Conservation (phyloP, 2,888 invertebrate species). For the Meganola albula region DNA sequence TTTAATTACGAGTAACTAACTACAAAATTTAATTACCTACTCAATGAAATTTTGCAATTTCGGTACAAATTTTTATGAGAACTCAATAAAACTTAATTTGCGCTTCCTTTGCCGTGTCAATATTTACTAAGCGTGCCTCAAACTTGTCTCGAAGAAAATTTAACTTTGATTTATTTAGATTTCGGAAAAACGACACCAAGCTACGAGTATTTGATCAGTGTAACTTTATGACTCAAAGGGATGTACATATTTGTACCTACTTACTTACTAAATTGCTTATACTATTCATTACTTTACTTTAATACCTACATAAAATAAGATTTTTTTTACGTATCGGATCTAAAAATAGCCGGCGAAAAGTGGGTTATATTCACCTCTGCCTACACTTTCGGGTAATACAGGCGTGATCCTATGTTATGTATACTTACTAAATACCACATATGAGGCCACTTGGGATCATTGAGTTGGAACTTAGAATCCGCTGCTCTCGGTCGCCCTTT, state of each 20-base stretch:
- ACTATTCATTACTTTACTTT: background rate
- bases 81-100: slow-evolving; percentile 32
- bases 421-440: slow-evolving; percentile 98
- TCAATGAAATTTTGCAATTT: no score
- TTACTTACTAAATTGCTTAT: background rate
- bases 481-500: slow-evolving; percentile 79
- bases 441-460: slow-evolving; percentile 94
- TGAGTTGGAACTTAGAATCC: slow-evolving; percentile 76
- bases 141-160: slow-evolving; percentile 37
- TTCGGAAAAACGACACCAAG: slow-evolving; percentile 33
- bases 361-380: background rate
- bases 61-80: slow-evolving; percentile 17
- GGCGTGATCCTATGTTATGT: no score
- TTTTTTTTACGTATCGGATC: no score
- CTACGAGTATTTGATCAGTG: slow-evolving; percentile 28
- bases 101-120: slow-evolving; percentile 29
- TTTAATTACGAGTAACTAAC: no score
- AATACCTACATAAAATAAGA: no score
- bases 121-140: slow-evolving; percentile 29
- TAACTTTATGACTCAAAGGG: slow-evolving; percentile 30
- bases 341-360: no score
- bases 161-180: slow-evolving; percentile 32
- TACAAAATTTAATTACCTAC: no score
- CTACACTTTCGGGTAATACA: no score
- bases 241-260: slow-evolving; percentile 10